These are phyloP conservation scores for Lepidothrix coronata DNA, from an alignment of 2,113 vertebrate genomes.

Conservation along the genomic window DNA sequence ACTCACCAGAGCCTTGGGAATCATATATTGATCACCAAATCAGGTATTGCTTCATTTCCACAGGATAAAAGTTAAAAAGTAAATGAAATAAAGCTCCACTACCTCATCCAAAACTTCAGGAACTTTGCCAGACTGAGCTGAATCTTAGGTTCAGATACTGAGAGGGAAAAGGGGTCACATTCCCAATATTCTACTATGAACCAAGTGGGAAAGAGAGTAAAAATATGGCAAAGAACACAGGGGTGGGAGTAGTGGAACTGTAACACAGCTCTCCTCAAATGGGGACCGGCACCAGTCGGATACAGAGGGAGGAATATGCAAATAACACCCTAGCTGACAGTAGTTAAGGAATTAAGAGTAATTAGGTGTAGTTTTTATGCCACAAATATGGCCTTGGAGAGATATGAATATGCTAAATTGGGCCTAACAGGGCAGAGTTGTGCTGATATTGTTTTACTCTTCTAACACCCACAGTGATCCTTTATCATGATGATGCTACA, in stretches of 20 bases:
- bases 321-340: background rate
- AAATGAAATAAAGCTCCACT: background rate
- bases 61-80: background rate
- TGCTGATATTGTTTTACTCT: background rate
- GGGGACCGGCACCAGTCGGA: background rate
- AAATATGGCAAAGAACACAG: background rate
- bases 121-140: background rate
- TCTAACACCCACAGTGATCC: background rate
- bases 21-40: background rate
- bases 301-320: background rate
- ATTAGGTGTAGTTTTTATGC: background rate
- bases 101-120: rapidly evolving
- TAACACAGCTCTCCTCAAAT: background rate
- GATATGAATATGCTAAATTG: background rate
- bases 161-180: background rate
- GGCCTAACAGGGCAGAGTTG: background rate
- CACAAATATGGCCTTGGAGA: background rate
- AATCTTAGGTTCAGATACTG: background rate
- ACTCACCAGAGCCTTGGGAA: background rate
- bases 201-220: background rate
- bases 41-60: background rate
- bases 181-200: background rate
- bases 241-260: background rate
- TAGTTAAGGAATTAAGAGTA: background rate
- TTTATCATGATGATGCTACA: background rate